Base-by-base conservation (phyloP, 2,888 invertebrate species). In the Chrysomela aeneicollis region DNA sequence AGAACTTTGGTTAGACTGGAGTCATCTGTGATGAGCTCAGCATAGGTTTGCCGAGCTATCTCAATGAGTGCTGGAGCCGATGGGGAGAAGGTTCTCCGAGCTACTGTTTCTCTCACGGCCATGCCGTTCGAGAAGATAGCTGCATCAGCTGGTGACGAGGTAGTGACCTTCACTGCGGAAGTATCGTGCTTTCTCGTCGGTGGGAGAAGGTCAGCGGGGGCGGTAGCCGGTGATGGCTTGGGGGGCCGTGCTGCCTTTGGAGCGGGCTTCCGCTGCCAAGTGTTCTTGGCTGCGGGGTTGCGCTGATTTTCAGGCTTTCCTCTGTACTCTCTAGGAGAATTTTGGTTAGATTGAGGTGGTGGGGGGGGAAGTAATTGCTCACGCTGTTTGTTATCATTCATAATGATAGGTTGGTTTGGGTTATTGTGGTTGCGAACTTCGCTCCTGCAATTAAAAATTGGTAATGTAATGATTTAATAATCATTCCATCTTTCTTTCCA, bases 1-100 rank as follows among this genome's bases (percentile, higher is more conserved):
- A 68, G 10, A 1, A 21, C 42, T 21, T 68, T 68, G 5, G 26
- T 8, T 42, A 68, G 30, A 12, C 10, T 15, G 12, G 63, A n/a
- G 26, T 66, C 68, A 54, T 67, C 64, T 5, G 55, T 64, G 18
- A 65, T 5, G 1, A 67, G 42, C 46, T 67, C 66, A 10, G 47
- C 42, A 30, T 49, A 66, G 1, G 59, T 59, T 42, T 63, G 59
- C 18, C 46, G 10, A 12, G 59, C 17, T 8, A 63, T 59, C 26
- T 66, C 66, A 12, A 63, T 32, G 18, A 59, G 19, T 8, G 66
- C 63, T 1, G 58, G 62, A 12, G 66, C 59, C 5, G 37, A 26
- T 10, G 63, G 66, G 19, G 59, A 46, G 46, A 63, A 60, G 19
- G 63, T 59, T 12, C 10, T 49, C 19, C 66, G 47, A 5, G 21